Base-by-base conservation (phyloP, 2,888 invertebrate genomes). In the Drosophila lacicola region DNA sequence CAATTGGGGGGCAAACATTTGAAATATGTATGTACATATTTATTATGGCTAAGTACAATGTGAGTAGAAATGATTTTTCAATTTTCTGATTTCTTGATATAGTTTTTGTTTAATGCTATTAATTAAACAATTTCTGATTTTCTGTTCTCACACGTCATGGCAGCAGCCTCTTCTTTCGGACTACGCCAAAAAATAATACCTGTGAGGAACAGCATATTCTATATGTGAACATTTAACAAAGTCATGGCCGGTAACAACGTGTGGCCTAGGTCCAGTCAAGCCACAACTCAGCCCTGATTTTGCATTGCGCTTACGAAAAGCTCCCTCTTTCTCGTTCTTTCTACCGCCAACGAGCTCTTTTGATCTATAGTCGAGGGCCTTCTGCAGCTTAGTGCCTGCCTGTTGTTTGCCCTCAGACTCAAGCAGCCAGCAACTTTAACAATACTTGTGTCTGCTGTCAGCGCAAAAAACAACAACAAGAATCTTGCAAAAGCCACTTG, bases 91-190 rank as follows among this genome's bases (percentile, higher is more conserved):
- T 69, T 74, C 70, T 71, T 77, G 70, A 82, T 88, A 80, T 88
- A 80, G 78, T 88, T 83, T 88, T 85, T 82, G 74, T 85, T 87
- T 77, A 88, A 83, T 70, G 77, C 74, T 60, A 70, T 82, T 86
- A 82, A 75, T 88, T 73, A 78, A 74, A 72, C 65, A 70, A 71
- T 74, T 71, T 63, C 53, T 51, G 41, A 9, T 39, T 25, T 39
- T 37, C 9, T 39, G 13, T 39, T 46, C 33, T 29, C 41, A 39
- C 56, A 37, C 55, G 25, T 6, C 33, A 50, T 44, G 33, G n/a
- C 4, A n/a, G 10, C 9, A 2, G 5, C 3, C 10, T 10, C 29
- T 33, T 21, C 13, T 5, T 8, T 29, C 29, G 8, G 29, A 41
- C 51, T 17, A 9, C 1, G 11, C 14, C 1, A 19, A 21, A 19